Percentiles rank a stretch among this genome's conserved stretches.
Evolutionary conservation across 2,113 vertebrate genomes (phyloP).

Genomic region (Henicopernis longicauda): DNA sequence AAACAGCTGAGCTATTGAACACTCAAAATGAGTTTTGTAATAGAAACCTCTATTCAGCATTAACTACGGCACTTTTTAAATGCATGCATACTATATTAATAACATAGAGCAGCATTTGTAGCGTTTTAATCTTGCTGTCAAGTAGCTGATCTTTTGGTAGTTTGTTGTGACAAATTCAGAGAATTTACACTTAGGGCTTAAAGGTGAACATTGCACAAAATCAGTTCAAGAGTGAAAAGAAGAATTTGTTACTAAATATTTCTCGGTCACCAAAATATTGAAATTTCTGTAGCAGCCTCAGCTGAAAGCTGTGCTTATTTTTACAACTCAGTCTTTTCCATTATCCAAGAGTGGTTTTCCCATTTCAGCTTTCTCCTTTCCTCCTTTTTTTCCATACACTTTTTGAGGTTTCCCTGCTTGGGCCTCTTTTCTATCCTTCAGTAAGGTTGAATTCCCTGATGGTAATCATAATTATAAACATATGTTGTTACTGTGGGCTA

Average conservation of each 20-base stretch:
- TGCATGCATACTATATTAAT: background rate
- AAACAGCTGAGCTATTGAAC: conserved; percentile 34
- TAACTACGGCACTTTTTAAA: background rate
- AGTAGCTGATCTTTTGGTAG: background rate
- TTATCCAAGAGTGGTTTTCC: conserved; percentile 56
- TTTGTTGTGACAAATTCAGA: background rate
- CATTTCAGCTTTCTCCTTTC: conserved; percentile 20
- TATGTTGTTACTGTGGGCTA: conserved; percentile 71
- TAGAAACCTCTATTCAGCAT: background rate
- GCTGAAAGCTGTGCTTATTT: conserved; percentile 39
- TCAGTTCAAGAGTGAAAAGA: background rate
- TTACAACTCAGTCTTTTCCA: conserved; percentile 50
- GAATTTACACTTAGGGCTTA: background rate
- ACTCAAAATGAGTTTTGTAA: conserved; percentile 9
- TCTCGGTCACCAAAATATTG: conserved; percentile 15
- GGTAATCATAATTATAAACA: conserved; percentile 79
- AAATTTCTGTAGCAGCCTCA: conserved; percentile 28
- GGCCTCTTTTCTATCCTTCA: conserved; percentile 68
- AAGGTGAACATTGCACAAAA: background rate
- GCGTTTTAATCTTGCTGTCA: background rate
- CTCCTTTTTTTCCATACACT: conserved; percentile 15
- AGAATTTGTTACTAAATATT: conserved; percentile 33
- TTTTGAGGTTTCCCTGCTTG: conserved; percentile 58
- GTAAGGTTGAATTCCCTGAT: conserved; percentile 73
- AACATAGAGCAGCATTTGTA: background rate